Evolutionary conservation across 2,113 vertebrate genomes (phyloP).

Genomic region (Cygnus buccinator): DNA sequence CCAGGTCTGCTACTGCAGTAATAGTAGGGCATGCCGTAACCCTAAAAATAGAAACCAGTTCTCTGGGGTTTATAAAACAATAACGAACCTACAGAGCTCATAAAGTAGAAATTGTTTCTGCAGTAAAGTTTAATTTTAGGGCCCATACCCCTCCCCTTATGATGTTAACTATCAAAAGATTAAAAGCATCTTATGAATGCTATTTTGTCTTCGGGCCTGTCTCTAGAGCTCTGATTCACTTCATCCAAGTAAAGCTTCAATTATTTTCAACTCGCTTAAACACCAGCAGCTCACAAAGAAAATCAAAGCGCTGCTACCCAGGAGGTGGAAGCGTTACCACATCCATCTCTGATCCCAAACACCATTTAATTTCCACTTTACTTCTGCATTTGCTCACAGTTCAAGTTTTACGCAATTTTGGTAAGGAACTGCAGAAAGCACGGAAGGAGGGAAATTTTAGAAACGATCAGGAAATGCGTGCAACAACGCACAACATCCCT

Average conservation of each 20-base stretch:
- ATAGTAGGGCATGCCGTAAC: not conserved
- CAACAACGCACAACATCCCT: not conserved
- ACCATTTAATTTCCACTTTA: not conserved
- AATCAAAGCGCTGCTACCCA: not conserved
- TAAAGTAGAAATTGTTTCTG: not conserved
- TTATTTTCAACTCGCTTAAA: not conserved
- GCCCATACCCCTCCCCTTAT: not conserved
- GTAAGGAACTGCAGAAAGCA: not conserved
- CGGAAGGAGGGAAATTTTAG: not conserved
- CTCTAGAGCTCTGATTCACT: slow-evolving; percentile 1
- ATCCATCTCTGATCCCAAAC: not conserved
- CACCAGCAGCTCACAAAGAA: not conserved
- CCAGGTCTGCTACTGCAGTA: accelerated
- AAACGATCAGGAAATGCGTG: not conserved
- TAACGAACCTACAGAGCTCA: not conserved
- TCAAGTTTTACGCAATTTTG: not conserved
- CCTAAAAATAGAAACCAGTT: not conserved
- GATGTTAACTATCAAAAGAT: not conserved
- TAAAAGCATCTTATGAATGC: not conserved
- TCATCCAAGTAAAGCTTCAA: not conserved
- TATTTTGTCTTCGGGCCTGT: not conserved
- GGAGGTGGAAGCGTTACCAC: no score
- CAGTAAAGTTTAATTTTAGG: slow-evolving; percentile 10
- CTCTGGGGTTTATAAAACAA: not conserved
- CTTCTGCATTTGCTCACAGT: not conserved